These are phyloP conservation scores for Hoplostethus mediterraneus DNA, from an alignment of 2,797 vertebrate species.

Conservation along the genomic window DNA sequence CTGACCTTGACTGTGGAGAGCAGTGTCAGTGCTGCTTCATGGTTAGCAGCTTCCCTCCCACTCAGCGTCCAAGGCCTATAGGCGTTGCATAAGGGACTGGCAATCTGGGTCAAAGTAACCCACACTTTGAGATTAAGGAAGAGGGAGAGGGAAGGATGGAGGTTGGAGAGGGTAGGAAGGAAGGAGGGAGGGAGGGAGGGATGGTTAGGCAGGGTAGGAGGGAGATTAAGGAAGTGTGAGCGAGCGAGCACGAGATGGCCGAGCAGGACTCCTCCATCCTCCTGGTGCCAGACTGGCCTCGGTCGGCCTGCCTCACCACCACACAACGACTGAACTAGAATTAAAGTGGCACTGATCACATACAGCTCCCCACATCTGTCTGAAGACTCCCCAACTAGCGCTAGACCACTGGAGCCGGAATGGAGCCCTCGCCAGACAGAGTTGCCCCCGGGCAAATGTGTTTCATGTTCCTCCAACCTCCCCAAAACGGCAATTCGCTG, in stretches of 20 bases:
- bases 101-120: conserved; percentile 50
- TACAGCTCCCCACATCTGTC: conserved; percentile 67
- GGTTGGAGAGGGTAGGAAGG: neutral
- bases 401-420: conserved; percentile 76
- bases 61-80: conserved; percentile 33
- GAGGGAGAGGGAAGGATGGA: conserved; percentile 7
- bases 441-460: conserved; percentile 56
- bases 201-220: no score
- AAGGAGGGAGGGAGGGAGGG: neutral
- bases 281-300: conserved; percentile 52
- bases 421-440: conserved; percentile 65
- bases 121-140: conserved; percentile 13
- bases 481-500: conserved; percentile 65
- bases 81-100: conserved; percentile 61
- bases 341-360: conserved; percentile 70
- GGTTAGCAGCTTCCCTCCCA: conserved; percentile 61
- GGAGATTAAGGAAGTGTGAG: neutral
- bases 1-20: conserved; percentile 31
- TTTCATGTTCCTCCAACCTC: conserved; percentile 64
- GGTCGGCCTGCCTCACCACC: conserved; percentile 42
- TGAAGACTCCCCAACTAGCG: conserved; percentile 59
- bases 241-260: conserved; percentile 3
- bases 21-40: conserved; percentile 31
- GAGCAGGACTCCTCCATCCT: conserved; percentile 11
- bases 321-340: conserved; percentile 66